Evolutionary conservation across 30 jellyfish, hydroid and myxozoan species (phyloP), one percentile per base, ranked within the genome.

Genomic region (Catostylus mosaicus): DNA sequence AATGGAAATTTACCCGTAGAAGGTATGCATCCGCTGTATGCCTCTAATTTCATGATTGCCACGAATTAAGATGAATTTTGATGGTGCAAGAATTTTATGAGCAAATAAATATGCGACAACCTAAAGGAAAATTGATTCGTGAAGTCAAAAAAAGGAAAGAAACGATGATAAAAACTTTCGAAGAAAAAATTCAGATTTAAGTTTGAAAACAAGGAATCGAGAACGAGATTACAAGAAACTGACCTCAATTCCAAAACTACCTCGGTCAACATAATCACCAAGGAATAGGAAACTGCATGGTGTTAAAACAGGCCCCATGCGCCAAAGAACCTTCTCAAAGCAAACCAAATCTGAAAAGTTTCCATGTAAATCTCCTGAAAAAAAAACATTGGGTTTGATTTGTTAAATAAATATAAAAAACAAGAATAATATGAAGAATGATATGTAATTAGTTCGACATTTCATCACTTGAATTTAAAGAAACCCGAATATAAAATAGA

Each of bases 321-420:
- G 80, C 95, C 95, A 85, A 26, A 85, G 56, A 19, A 85, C 88
- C 63, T 85, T 85, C 89, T 85, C 95, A 36, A 85, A 85, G 95
- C 95, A 85, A 0, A 85, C 95, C 1, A 85, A 82, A 40, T 85
- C 95, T 11, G 89, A 73, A 35, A 85, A 85, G 34, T 85, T 85
- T 47, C 95, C 95, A 85, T 85, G 95, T 5, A 85, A 64, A 51
- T 85, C 95, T 4, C 95, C 95, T 85, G 76, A 30, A 80, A 67
- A 5, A n/a, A 45, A 11, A 18, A 1, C 78, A 30, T 1, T 3
- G 23, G 40, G 40, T 1, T 16, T 62, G 18, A 11, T 67, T 9
- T 10, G n/a, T n/a, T n/a, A n/a, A n/a, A n/a, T n/a, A n/a, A 66
- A 66, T 20, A 56, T 75, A 74, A 74, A 74, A 9, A 24, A 74